phyloP scores from a whole-genome alignment of 2,888 invertebrate genomes.

The Nephrotoma appendiculata region DNA sequence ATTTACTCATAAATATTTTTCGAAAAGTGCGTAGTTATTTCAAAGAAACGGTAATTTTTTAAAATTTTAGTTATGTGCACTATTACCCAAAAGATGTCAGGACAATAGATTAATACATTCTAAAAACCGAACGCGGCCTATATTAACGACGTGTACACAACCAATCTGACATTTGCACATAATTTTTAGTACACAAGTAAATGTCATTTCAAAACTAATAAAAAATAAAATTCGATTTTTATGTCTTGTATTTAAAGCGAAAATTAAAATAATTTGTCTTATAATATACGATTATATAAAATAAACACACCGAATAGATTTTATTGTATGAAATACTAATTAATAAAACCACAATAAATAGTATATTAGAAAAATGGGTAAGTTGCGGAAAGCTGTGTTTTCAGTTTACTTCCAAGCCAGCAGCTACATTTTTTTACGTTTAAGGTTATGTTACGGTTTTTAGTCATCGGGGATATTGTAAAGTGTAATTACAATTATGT shows the following conservation, averaged over 20 bases:
- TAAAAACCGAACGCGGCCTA: not conserved
- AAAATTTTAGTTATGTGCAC: too few species aligned
- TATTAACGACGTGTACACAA: constrained; percentile 1
- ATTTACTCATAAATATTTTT: too few species aligned
- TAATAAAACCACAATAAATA: not conserved
- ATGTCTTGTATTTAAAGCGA: not conserved
- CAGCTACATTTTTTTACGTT: not conserved
- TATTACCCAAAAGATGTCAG: too few species aligned
- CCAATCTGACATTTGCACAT: constrained; percentile 1
- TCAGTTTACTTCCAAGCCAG: not conserved
- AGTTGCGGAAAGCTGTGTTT: not conserved
- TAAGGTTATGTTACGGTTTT: not conserved
- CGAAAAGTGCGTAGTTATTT: too few species aligned
- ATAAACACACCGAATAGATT: not conserved
- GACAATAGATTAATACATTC: not conserved
- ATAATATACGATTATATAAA: not conserved
- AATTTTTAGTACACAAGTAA: not conserved
- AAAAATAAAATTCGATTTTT: not conserved
- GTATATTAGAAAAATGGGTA: not conserved
- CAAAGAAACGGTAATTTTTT: too few species aligned
- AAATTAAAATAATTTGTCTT: not conserved
- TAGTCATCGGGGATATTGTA: not conserved
- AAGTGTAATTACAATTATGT: too few species aligned
- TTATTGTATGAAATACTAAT: not conserved
- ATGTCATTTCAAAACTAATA: not conserved